Evolutionary conservation across 64 coral and sea anemone genomes (phyloP).

Genomic region (Astreopora myriophthalma): DNA sequence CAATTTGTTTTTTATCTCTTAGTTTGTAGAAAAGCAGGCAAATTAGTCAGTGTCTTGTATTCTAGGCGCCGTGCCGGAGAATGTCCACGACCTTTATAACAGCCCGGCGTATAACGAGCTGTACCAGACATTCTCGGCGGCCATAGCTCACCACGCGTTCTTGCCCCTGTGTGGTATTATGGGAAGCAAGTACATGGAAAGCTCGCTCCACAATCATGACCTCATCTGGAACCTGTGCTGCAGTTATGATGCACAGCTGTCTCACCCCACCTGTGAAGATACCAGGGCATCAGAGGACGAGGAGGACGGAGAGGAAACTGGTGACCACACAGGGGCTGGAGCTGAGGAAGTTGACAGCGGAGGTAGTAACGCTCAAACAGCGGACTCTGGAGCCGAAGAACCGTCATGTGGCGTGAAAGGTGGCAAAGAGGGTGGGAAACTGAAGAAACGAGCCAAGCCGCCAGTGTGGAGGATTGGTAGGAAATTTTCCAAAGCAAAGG

Average conservation of each 20-base stretch:
- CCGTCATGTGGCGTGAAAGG: neutral
- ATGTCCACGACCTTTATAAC: slow-evolving; percentile 63
- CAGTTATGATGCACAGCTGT: slow-evolving; percentile 71
- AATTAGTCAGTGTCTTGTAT: neutral
- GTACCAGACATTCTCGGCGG: slow-evolving; percentile 80
- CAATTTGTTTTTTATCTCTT: neutral
- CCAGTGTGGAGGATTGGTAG: slow-evolving; percentile 5
- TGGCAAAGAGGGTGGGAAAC: neutral
- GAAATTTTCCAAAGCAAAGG: slow-evolving; percentile 30
- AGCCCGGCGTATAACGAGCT: slow-evolving; percentile 79
- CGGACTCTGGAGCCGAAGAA: neutral
- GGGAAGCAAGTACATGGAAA: slow-evolving; percentile 91
- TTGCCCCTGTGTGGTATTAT: slow-evolving; percentile 89
- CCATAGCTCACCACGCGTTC: slow-evolving; percentile 89
- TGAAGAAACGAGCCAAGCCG: neutral
- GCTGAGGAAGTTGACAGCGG: neutral
- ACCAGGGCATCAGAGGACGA: slow-evolving; percentile 7
- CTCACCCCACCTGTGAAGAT: slow-evolving; percentile 55
- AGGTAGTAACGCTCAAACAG: neutral
- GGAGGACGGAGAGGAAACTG: slow-evolving; percentile 21
- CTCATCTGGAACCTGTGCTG: slow-evolving; percentile 97
- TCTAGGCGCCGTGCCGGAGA: slow-evolving; percentile 1
- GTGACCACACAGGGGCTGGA: neutral
- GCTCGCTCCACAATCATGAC: slow-evolving; percentile 77
- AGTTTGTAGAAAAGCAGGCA: neutral